Evolutionary conservation across 2,888 invertebrate genomes (phyloP), one percentile per base, ranked within the genome.

Genomic region (Petrolisthes manimaculis): DNA sequence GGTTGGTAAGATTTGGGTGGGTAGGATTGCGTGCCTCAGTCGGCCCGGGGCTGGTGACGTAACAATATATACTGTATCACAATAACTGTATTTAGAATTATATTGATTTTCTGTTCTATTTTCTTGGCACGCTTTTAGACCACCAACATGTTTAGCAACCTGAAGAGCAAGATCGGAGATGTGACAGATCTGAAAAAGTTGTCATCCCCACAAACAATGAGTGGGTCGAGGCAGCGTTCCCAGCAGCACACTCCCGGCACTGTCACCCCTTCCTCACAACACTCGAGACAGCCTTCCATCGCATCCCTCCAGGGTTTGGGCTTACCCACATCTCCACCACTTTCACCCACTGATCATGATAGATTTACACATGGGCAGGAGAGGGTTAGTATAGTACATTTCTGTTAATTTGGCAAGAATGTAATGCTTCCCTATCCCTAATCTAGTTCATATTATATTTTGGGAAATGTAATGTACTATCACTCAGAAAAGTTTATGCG

Each of bases 81-180:
- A n/a, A n/a, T n/a, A n/a, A 37, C 37, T 37, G 37, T 37, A 37
- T 37, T 37, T 37, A 37, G 37, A 37, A 37, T 37, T 37, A 37
- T 37, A 37, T 37, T 37, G 2, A 37, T 37, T 37, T 37, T 37
- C 37, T 37, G 0, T 37, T 37, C 37, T 37, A 3, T 61, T 74
- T 61, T 61, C 18, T 61, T 18, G 9, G 9, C 37, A 24, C 6
- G 21, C 53, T 8, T 14, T 37, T 55, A 53, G 53, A 55, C 67
- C 53, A 53, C 67, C 81, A 84, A 18, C 18, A 90, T 90, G 90
- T 90, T 90, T 81, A 81, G 84, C 54, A 90, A 90, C 74, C 74
- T 90, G 74, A 90, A 90, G 74, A 90, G 83, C 54, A 91, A 89
- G 74, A 75, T 91, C 5, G 91, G 89, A 51, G 91, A 89, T 55